Conservation (phyloP, 92 coral and sea anemone genomes). For the Palythoa grandis region DNA sequence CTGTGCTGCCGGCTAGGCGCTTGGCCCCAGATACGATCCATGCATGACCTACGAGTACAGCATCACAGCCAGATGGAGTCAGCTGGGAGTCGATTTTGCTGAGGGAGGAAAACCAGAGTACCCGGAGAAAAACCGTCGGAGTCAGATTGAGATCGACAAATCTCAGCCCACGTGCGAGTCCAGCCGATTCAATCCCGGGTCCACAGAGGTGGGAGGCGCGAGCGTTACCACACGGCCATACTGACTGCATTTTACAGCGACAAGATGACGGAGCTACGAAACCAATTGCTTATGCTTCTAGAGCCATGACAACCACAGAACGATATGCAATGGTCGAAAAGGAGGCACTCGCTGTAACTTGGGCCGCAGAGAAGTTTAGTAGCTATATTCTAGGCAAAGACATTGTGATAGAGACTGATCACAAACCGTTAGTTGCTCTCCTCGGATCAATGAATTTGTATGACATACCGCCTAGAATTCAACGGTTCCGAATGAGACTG, state of each 20-base stretch:
- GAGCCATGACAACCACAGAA: conserved; percentile 49
- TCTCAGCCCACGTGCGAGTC: too few relatives aligned
- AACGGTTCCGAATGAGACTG: not conserved
- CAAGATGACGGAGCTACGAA: conserved; percentile 46
- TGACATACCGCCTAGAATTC: not conserved
- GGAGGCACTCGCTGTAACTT: conserved; percentile 63
- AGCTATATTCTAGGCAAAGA: not conserved
- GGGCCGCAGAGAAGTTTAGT: conserved; percentile 56
- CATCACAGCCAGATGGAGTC: too few relatives aligned
- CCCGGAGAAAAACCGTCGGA: too few relatives aligned
- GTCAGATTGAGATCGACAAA: too few relatives aligned
- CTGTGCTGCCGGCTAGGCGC: too few relatives aligned
- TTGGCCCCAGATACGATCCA: too few relatives aligned
- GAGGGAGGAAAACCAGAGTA: too few relatives aligned
- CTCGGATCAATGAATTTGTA: not conserved
- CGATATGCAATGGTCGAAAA: conserved; percentile 38
- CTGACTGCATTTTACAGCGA: conserved; percentile 47
- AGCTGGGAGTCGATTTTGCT: too few relatives aligned
- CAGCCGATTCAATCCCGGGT: too few relatives aligned
- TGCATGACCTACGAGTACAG: too few relatives aligned
- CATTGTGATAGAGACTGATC: not conserved
- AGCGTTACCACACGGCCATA: too few relatives aligned
- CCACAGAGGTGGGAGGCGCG: too few relatives aligned
- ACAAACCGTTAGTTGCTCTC: not conserved
- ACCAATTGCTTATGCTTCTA: conserved; percentile 57